Base-by-base conservation (phyloP, 2,113 vertebrate species). In the Macquaria australasica region DNA sequence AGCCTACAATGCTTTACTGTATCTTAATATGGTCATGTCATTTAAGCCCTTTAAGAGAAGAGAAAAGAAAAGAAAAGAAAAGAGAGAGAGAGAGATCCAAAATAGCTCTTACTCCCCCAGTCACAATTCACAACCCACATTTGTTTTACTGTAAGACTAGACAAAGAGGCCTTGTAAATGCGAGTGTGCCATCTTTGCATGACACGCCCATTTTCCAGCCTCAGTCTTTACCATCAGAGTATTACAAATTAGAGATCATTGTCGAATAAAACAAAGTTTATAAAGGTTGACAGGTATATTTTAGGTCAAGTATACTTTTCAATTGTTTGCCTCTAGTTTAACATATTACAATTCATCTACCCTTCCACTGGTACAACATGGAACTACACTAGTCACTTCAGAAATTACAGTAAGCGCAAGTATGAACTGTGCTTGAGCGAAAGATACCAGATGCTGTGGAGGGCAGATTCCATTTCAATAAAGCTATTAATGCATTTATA, bases 131-230 rank as follows among this genome's bases (percentile, higher is more conserved):
- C 58, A 86, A 66, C 48, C 39, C 73, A 85, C 79, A 89, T 88
- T 79, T 91, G 89, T 84, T 88, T 87, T 66, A 79, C 53, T 84
- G 77, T 48, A 63, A 70, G 62, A 66, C 14, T 48, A 77, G 63
- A 92, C 86, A 87, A 87, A 88, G 70, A 71, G 60, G 43, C 72
- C 45, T 89, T 84, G 77, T 89, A 50, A 82, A 76, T 58, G 55
- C 6, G 7, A 53, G 72, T 59, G 60, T 51, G 39, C 71, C 62
- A 73, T 79, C 63, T 77, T 63, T 62, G 53, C 48, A 64, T 14
- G 50, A 72, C 55, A 70, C 25, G 3, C n/a, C 20, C 41, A 80
- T 37, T 43, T 43, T 76, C n/a, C 70, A 77, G 71, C 56, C 31
- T 66, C 10, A 55, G 16, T 82, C 41, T 73, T 18, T 25, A 34